Evolutionary conservation across 2,113 vertebrate species (phyloP), one percentile per base, ranked within the genome.

Genomic region (Periophthalmodon schlosseri): DNA sequence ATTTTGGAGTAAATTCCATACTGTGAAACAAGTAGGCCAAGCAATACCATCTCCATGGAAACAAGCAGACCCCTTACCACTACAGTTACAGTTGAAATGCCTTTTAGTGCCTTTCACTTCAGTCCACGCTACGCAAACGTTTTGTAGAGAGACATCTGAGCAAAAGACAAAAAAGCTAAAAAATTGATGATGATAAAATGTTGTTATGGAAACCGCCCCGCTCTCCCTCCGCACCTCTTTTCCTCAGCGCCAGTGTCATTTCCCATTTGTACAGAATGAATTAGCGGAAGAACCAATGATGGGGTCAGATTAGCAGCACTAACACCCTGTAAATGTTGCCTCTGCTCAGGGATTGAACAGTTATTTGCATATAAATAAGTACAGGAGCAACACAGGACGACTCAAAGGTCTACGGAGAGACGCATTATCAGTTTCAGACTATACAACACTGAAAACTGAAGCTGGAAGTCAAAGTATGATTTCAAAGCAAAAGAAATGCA

Each of bases 281-380:
- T 63, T 15, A 56, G 28, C 21, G 0, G 1, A 28, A 23, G 46
- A 60, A 50, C 50, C 52, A 56, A 15, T 46, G 24, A 54, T 54
- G 66, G 66, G 58, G 61, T 70, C 28, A 64, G 4, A 57, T 44
- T 72, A 33, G 15, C 65, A 46, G 61, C n/a, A 0, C 21, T 23
- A 20, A 18, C 76, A 46, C 46, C n/a, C 39, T 57, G 24, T 14
- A 36, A 46, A 60, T 9, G 14, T 15, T 28, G 9, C 1, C 8
- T 10, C 46, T n/a, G 15, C 44, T 24, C 21, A 13, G 68, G 24
- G 39, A 70, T 69, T 70, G 21, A 67, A 34, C 13, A 72, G 68
- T 75, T 20, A 58, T 58, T 74, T 72, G 39, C 69, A 75, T 73
- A 56, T 77, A 61, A 69, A 69, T 46, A 61, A 72, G 36, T 7